These are phyloP conservation scores for Callithrix jacchus DNA, from an alignment of 2,113 vertebrate genomes.

Conservation along the genomic window DNA sequence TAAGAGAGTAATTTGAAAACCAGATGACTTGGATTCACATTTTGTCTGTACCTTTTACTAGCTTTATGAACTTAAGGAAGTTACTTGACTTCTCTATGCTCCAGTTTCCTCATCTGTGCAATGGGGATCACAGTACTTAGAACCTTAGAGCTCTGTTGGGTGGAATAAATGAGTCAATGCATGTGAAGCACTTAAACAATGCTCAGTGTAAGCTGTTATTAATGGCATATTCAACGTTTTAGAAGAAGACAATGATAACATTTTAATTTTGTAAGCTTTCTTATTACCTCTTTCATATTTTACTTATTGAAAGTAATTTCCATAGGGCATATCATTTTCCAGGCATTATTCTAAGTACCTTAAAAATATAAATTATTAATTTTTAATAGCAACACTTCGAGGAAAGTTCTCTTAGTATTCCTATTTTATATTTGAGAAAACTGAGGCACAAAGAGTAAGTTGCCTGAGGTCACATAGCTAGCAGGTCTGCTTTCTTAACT, in stretches of 20 bases:
- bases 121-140: background rate
- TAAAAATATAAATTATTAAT: background rate
- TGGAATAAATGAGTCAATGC: background rate
- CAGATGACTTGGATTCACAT: background rate
- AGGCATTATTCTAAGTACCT: background rate
- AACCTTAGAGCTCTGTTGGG: background rate
- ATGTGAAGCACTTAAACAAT: background rate
- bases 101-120: background rate
- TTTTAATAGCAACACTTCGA: background rate
- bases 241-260: background rate
- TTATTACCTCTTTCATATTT: background rate
- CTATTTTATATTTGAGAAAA: background rate
- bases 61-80: background rate
- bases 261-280: background rate
- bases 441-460: background rate
- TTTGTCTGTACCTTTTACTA: background rate
- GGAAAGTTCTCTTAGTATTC: background rate
- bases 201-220: background rate
- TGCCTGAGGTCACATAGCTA: background rate
- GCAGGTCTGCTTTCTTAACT: slow-evolving; percentile 13
- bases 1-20: slow-evolving; percentile 10
- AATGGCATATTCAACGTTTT: background rate
- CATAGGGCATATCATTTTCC: background rate
- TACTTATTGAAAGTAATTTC: background rate
- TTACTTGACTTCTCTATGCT: background rate